phyloP scores from a whole-genome alignment of 2,113 vertebrate genomes.

The Noturus placidus region DNA sequence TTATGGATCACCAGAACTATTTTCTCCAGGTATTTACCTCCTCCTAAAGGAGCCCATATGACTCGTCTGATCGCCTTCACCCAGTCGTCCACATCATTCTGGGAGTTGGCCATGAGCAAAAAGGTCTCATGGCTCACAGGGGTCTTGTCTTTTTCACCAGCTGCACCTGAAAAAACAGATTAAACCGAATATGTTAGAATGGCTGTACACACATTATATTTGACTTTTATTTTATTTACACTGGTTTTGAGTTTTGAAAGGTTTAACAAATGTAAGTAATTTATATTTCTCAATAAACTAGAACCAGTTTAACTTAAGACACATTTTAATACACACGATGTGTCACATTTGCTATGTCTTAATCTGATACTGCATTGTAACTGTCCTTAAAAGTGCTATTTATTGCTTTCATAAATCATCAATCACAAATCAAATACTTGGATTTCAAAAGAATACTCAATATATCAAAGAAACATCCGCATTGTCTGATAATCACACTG shows the following conservation, averaged over 20 bases:
- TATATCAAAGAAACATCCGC: not conserved
- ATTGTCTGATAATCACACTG: not conserved
- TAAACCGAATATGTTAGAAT: not conserved
- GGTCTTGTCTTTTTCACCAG: slow-evolving; percentile 80
- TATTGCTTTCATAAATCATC: not conserved
- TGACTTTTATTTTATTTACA: not conserved
- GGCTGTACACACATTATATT: not conserved
- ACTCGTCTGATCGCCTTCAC: slow-evolving; percentile 91
- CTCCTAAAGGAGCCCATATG: slow-evolving; percentile 93
- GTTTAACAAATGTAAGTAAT: not conserved
- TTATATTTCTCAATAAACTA: not conserved
- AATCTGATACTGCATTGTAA: not conserved
- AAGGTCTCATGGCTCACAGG: slow-evolving; percentile 88
- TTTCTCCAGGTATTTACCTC: slow-evolving; percentile 75
- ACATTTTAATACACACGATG: not conserved
- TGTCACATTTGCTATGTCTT: not conserved
- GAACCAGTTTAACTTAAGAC: too few species aligned
- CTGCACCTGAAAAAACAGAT: slow-evolving; percentile 73
- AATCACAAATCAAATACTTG: not conserved
- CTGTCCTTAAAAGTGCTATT: too few species aligned
- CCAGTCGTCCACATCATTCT: slow-evolving; percentile 95
- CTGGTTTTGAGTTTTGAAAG: not conserved
- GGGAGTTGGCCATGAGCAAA: slow-evolving; percentile 93
- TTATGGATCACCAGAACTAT: not conserved
- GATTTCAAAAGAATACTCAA: not conserved